These are phyloP conservation scores for Cirrhinus molitorella DNA, from an alignment of 2,797 vertebrate genomes.

Conservation along the genomic window DNA sequence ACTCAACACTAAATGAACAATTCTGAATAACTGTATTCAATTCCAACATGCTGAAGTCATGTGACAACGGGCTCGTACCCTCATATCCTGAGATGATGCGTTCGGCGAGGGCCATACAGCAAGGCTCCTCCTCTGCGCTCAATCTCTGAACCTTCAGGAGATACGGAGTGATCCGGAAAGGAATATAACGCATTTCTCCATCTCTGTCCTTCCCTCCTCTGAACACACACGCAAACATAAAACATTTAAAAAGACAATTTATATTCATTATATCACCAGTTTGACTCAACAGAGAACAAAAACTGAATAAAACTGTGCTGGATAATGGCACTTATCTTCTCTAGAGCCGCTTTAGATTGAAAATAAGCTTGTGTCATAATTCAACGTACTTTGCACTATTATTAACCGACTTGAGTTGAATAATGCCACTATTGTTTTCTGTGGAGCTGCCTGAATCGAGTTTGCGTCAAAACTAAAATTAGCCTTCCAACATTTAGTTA, in stretches of 20 bases:
- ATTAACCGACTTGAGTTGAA: not conserved
- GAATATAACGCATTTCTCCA: slow-evolving; percentile 81
- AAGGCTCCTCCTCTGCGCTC: slow-evolving; percentile 75
- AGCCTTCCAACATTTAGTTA: no score
- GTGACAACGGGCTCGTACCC: slow-evolving; percentile 72
- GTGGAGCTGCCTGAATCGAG: not conserved
- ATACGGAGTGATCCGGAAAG: slow-evolving; percentile 87
- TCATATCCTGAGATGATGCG: slow-evolving; percentile 93
- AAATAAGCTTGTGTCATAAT: not conserved
- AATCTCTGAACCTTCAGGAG: slow-evolving; percentile 79
- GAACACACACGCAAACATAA: slow-evolving; percentile 52
- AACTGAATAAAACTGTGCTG: not conserved
- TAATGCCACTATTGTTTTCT: not conserved
- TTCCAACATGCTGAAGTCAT: not conserved
- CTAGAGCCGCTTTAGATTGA: not conserved
- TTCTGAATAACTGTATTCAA: not conserved
- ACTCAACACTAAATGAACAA: not conserved
- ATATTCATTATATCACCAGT: no score
- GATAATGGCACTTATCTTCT: not conserved
- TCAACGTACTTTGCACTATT: not conserved
- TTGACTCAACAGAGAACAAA: not conserved
- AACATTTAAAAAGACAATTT: not conserved
- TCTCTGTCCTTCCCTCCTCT: slow-evolving; percentile 84
- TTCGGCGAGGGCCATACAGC: slow-evolving; percentile 87
- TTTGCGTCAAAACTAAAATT: no score